A percentile compares a stretch with the other conserved stretches of the same genome.
Evolutionary conservation across 2,797 vertebrate genomes (phyloP).

Genomic region (Lemur catta): DNA sequence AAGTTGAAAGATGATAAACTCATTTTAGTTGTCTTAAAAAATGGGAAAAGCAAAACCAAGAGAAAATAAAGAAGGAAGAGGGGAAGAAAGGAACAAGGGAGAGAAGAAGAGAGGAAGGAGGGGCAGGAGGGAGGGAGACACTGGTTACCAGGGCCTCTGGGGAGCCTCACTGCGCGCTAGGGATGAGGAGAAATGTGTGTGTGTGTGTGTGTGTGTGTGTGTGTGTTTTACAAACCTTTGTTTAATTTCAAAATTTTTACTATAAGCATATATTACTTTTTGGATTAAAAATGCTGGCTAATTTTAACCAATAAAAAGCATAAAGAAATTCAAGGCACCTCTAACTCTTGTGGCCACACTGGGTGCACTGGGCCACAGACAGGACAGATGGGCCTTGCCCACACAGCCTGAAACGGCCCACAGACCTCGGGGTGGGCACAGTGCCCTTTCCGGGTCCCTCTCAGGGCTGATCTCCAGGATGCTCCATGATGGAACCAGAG

Average conservation of each 20-base stretch:
- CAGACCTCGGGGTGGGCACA: rapidly evolving
- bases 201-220: neutral
- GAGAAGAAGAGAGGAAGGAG: too few species aligned
- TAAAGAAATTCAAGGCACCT: neutral
- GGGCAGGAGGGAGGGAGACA: neutral
- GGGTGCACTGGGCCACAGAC: rapidly evolving
- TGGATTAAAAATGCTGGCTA: neutral
- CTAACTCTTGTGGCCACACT: neutral
- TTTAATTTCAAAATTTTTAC: neutral
- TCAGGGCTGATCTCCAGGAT: rapidly evolving
- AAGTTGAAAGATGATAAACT: neutral
- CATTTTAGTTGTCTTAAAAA: neutral
- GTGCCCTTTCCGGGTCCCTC: neutral
- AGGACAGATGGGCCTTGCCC: neutral
- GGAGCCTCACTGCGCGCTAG: neutral
- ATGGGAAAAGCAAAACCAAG: neutral
- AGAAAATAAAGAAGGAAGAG: neutral
- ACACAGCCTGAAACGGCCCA: neutral
- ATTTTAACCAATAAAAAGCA: constrained; percentile 2
- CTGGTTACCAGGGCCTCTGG: too few species aligned
- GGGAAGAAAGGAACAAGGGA: neutral
- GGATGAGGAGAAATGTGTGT: rapidly evolving
- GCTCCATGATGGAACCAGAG: neutral
- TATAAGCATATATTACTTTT: neutral
- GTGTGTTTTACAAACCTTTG: neutral